These are phyloP conservation scores for Ophion obscuratus DNA, from an alignment of 2,888 invertebrate genomes.

Conservation along the genomic window DNA sequence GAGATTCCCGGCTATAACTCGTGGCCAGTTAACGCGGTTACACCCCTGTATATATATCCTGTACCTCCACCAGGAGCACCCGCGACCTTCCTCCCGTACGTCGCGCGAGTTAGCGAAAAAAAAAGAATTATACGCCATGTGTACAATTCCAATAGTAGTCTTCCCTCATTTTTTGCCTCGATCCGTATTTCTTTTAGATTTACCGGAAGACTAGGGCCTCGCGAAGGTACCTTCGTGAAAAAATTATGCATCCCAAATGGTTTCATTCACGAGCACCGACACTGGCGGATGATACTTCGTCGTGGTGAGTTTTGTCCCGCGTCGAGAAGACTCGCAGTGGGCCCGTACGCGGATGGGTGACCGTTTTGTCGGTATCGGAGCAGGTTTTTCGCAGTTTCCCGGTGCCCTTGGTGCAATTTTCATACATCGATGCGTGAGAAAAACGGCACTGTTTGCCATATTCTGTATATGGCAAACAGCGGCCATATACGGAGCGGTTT, in stretches of 20 bases:
- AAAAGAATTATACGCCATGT: slow-evolving; percentile 29
- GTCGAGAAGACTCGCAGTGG: background rate
- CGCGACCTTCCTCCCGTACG: slow-evolving; percentile 66
- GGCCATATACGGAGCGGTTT: no score
- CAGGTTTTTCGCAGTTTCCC: no score
- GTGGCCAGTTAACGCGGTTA: slow-evolving; percentile 79
- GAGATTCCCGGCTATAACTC: slow-evolving; percentile 79
- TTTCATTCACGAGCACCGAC: no score
- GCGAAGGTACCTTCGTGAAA: background rate
- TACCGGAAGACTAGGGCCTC: background rate
- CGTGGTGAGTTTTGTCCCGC: background rate
- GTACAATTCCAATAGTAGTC: slow-evolving; percentile 50
- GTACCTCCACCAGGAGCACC: slow-evolving; percentile 59
- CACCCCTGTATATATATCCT: slow-evolving; percentile 62
- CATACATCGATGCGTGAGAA: no score
- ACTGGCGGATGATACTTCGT: no score
- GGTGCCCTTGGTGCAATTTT: no score
- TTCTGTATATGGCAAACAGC: no score
- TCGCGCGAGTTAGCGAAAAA: slow-evolving; percentile 23
- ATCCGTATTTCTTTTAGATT: slow-evolving; percentile 19
- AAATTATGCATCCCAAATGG: no score
- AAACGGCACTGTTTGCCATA: no score
- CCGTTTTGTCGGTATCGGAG: no score
- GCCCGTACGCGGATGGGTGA: no score
- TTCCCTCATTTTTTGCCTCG: slow-evolving; percentile 8